phyloP scores from a whole-genome alignment of 64 coral and sea anemone genomes.

The Anthopleura sola region DNA sequence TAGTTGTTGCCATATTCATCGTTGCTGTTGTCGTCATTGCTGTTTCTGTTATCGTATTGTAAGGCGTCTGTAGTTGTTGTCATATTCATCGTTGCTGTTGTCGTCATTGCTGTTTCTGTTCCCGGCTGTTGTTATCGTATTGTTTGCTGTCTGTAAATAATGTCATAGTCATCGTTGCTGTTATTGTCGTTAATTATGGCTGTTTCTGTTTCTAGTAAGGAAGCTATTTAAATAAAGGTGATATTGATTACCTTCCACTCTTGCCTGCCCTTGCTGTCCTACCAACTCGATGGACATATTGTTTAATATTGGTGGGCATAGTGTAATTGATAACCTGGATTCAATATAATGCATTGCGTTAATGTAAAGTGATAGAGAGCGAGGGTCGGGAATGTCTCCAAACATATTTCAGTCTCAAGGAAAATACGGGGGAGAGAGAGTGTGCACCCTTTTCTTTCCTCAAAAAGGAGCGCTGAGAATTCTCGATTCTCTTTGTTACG shows the following conservation, averaged over 20 bases:
- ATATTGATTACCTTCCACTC: conserved; percentile 73
- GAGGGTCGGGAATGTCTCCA: too few relatives aligned
- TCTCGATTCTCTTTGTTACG: too few relatives aligned
- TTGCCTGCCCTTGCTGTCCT: conserved; percentile 91
- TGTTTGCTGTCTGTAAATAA: neutral
- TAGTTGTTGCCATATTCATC: too few relatives aligned
- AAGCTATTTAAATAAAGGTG: neutral
- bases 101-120: neutral
- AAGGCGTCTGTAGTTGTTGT: neutral
- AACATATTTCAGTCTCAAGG: too few relatives aligned
- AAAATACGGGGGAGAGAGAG: too few relatives aligned
- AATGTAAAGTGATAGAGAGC: too few relatives aligned
- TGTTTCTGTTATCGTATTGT: neutral
- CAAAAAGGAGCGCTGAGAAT: too few relatives aligned
- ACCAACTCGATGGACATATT: conserved; percentile 93
- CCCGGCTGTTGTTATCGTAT: neutral
- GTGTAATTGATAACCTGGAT: conserved; percentile 81
- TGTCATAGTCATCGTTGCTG: neutral
- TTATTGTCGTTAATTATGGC: neutral
- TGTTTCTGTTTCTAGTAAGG: neutral
- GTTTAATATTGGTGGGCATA: conserved; percentile 81
- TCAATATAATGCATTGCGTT: too few relatives aligned
- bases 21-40: neutral
- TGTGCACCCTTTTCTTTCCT: too few relatives aligned
- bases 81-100: too few relatives aligned